Evolutionary conservation across 2,797 vertebrate species (phyloP), one percentile per base, ranked within the genome.

Genomic region (Sternarchorhynchus goeldii): DNA sequence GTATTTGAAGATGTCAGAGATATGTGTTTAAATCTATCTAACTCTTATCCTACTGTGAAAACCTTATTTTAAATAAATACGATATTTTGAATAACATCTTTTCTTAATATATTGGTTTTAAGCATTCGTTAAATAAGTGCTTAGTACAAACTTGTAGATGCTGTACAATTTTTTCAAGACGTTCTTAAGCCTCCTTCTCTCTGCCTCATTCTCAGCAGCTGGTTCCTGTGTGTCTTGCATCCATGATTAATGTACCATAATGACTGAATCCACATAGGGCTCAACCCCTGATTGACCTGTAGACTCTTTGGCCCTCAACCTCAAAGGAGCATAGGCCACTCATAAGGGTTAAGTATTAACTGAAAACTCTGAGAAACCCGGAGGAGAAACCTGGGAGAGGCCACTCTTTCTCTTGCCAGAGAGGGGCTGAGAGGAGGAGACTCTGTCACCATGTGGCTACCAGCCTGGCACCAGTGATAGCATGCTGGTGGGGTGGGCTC

Each of bases 401-500:
- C 39, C 20, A 53, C 21, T 25, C 14, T 50, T 12, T 12, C 10
- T 14, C 6, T 45, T 45, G 41, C 6, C 41, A 8, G 10, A 12
- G 10, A 45, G 39, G 18, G 55, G 66, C 41, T n/a, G 67, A 55
- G 55, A 45, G 21, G 31, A 16, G 25, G 67, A 45, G 16, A 21
- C 36, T 56, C 50, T 65, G 18, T 57, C 62, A 21, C 34, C 60
- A 73, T 64, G 62, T 41, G 70, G 69, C 60, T 4, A 45, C 18
- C 21, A 72, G 50, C 34, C 62, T 78, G 68, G 59, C 76, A 57
- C 59, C 68, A 65, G 59, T 20, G 36, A 57, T 31, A 36, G 67
- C 41, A 29, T 6, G 18, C 64, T 62, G 53, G 32, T 64, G 67
- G 68, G 75, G 75, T 73, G 63, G 32, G 71, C 41, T 77, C 32